phyloP scores from a whole-genome alignment of 30 jellyfish, hydroid and myxozoan genomes.

The Pelagia noctiluca region DNA sequence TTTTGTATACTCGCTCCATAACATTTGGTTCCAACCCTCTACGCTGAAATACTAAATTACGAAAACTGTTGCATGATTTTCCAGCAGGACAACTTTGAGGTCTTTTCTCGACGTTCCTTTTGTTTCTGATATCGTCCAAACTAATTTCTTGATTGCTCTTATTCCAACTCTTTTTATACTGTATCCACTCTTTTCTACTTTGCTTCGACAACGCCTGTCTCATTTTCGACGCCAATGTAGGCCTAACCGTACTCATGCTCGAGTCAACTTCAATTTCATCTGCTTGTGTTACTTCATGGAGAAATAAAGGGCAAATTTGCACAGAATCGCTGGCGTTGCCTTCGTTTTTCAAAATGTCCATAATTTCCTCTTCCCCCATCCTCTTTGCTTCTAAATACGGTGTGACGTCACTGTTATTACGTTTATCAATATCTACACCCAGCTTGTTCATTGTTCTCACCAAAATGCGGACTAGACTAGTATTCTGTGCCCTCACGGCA shows the following conservation, averaged over 20 bases:
- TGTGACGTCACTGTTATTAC: slow-evolving; percentile 67
- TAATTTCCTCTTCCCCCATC: slow-evolving; percentile 50
- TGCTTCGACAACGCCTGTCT: slow-evolving; percentile 7
- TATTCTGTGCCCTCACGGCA: slow-evolving; percentile 72
- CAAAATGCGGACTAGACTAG: slow-evolving; percentile 45
- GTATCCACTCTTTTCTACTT: neutral
- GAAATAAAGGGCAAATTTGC: slow-evolving; percentile 49
- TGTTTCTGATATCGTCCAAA: neutral
- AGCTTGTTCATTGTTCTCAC: slow-evolving; percentile 49
- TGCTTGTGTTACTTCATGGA: slow-evolving; percentile 17
- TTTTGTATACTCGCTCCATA: too few relatives aligned
- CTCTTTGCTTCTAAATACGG: slow-evolving; percentile 81
- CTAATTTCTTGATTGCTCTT: neutral
- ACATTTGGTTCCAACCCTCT: too few relatives aligned
- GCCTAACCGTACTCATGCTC: neutral
- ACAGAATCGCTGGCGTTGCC: slow-evolving; percentile 66
- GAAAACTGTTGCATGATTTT: too few relatives aligned
- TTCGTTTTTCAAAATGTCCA: slow-evolving; percentile 38
- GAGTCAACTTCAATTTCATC: neutral
- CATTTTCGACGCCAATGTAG: slow-evolving; percentile 11
- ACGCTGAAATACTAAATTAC: too few relatives aligned
- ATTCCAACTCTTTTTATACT: neutral
- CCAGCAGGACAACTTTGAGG: slow-evolving; percentile 1
- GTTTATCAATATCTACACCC: slow-evolving; percentile 58
- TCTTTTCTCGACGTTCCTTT: neutral